phyloP scores from a whole-genome alignment of 2,113 vertebrate genomes.

The Cettia cetti region DNA sequence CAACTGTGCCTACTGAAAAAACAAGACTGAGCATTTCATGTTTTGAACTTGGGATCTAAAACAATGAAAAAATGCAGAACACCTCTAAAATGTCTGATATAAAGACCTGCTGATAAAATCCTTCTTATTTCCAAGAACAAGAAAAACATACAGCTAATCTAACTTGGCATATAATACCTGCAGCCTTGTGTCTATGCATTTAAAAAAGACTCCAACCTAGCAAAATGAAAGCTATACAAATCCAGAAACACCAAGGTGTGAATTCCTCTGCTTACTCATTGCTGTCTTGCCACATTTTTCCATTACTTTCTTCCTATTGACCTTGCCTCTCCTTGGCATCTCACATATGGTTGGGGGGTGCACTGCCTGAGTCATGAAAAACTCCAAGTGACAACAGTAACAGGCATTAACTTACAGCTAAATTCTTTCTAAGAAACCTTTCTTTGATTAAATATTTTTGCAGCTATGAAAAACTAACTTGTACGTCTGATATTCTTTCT shows the following conservation, averaged over 20 bases:
- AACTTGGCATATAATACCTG: neutral
- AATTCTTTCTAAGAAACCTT: neutral
- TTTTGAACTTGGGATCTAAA: neutral
- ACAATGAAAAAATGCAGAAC: neutral
- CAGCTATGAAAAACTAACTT: neutral
- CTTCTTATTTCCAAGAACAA: neutral
- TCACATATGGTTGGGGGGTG: rapidly evolving
- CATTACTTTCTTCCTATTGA: neutral
- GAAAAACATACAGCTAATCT: neutral
- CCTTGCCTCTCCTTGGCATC: neutral
- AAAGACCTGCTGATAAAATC: neutral
- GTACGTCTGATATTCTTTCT: neutral
- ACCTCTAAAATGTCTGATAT: neutral
- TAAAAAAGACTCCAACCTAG: neutral
- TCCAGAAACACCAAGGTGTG: neutral
- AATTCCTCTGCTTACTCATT: neutral
- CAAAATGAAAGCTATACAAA: neutral
- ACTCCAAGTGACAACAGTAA: neutral
- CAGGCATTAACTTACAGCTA: neutral
- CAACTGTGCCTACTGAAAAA: neutral
- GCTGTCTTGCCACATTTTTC: neutral
- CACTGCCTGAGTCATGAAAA: neutral
- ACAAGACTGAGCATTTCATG: neutral
- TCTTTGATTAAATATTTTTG: neutral
- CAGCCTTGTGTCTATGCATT: neutral